Evolutionary conservation across 2,888 invertebrate species (phyloP).

Genomic region (Nomada ruficornis): DNA sequence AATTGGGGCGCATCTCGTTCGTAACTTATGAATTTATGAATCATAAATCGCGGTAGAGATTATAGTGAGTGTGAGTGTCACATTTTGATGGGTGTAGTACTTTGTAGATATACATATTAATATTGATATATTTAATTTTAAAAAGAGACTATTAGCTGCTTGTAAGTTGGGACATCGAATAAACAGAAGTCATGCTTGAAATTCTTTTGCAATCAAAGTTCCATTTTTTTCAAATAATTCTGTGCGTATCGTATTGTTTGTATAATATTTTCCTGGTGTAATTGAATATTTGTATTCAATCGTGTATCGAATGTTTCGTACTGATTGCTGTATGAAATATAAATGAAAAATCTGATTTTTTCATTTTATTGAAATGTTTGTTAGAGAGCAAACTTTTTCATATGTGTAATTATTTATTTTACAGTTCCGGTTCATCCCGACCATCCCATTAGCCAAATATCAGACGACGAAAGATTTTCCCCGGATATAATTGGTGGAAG

Average conservation of each 20-base stretch:
- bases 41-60: too few species aligned
- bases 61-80: too few species aligned
- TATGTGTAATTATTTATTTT: conserved; percentile 29
- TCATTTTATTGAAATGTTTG: not conserved
- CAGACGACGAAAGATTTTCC: conserved; percentile 62
- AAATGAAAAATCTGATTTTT: not conserved
- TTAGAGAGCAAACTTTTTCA: not conserved
- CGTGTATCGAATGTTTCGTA: not conserved
- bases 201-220: not conserved
- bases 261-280: not conserved
- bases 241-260: too few species aligned
- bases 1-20: too few species aligned
- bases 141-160: too few species aligned
- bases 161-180: too few species aligned
- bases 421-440: conserved; percentile 62
- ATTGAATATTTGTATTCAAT: not conserved
- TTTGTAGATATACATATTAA: too few species aligned
- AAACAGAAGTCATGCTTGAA: not conserved
- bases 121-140: too few species aligned
- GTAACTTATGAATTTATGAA: too few species aligned
- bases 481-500: conserved; percentile 55
- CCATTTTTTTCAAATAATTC: too few species aligned
- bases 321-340: not conserved
- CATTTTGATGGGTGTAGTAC: too few species aligned
- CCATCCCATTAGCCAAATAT: conserved; percentile 52